Percentiles rank a stretch among this genome's conserved stretches.
Evolutionary conservation across 2,797 vertebrate genomes (phyloP).

Genomic region (Rallus crepitans): DNA sequence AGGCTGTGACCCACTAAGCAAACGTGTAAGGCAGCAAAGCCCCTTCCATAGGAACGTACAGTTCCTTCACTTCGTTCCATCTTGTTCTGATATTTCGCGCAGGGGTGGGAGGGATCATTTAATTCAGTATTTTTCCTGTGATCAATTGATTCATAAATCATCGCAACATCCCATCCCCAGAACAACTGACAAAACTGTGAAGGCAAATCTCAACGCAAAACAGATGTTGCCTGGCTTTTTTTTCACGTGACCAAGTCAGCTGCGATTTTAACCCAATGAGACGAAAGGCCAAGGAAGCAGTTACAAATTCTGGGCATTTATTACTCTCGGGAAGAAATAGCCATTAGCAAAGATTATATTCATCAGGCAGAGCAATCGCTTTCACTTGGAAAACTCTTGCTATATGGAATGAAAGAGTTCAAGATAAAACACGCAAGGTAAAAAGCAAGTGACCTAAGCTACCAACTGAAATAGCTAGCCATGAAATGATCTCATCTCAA

Average conservation of each 20-base stretch:
- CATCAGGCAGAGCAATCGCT: not conserved
- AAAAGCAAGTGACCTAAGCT: not conserved
- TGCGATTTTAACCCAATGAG: not conserved
- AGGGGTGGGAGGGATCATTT: not conserved
- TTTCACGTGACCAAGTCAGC: not conserved
- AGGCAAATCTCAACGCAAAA: conserved; percentile 9
- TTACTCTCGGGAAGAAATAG: not conserved
- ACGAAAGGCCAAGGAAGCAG: not conserved
- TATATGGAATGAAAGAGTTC: not conserved
- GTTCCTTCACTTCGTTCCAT: not conserved
- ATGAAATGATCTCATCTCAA: not conserved
- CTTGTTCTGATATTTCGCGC: not conserved
- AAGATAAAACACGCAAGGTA: not conserved
- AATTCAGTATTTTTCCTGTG: not conserved
- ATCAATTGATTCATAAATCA: not conserved
- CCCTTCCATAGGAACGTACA: not conserved
- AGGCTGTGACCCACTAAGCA: not conserved
- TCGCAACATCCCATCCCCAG: not conserved
- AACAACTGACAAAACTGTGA: conserved; percentile 4
- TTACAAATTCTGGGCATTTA: not conserved
- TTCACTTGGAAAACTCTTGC: not conserved
- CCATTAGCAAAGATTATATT: not conserved
- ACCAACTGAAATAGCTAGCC: not conserved
- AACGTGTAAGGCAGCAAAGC: not conserved
- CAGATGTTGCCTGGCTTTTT: conserved; percentile 7